Evolutionary conservation across 2,113 vertebrate genomes (phyloP), one percentile per base, ranked within the genome.

Genomic region (Triplophysa rosa): DNA sequence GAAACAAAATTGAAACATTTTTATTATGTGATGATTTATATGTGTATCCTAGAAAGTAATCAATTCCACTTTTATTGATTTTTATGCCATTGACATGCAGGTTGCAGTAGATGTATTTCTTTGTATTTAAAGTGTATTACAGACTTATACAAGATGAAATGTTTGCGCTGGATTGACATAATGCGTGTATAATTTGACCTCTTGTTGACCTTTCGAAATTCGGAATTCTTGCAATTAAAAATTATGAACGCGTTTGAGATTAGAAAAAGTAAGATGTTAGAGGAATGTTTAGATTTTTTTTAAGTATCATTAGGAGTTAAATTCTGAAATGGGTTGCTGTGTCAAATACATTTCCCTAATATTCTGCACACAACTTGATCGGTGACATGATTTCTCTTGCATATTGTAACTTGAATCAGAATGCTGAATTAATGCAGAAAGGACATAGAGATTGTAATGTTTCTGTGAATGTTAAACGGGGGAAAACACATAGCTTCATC

Each of bases 401-500:
- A 52, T 61, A 82, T 42, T 69, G 33, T 76, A 80, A 83, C 64
- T 79, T 82, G 77, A 85, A 74, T 59, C 71, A 23, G 78, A 76
- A 79, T 82, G 62, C 33, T 76, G 83, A 71, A n/a, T 40, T 54
- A 79, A 72, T 78, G 16, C 62, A 81, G 76, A 67, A 69, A 82
- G 65, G 78, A 82, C 78, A 83, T 78, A 82, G 79, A 87, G 87
- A 86, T 88, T 90, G 87, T 87, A 84, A 81, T 84, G 76, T 80
- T 83, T 80, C 69, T 67, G 72, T 86, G 89, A 89, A 87, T 88
- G 85, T 89, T 82, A 70, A 77, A 67, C 56, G 67, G 72, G 72
- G 56, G 72, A 65, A 67, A 66, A 77, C 26, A 86, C 80, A 66
- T 76, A 67, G 82, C 29, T n/a, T n/a, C n/a, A 61, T 67, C 21